Conservation (phyloP, 2,797 vertebrate genomes). For the Trematomus bernacchii region DNA sequence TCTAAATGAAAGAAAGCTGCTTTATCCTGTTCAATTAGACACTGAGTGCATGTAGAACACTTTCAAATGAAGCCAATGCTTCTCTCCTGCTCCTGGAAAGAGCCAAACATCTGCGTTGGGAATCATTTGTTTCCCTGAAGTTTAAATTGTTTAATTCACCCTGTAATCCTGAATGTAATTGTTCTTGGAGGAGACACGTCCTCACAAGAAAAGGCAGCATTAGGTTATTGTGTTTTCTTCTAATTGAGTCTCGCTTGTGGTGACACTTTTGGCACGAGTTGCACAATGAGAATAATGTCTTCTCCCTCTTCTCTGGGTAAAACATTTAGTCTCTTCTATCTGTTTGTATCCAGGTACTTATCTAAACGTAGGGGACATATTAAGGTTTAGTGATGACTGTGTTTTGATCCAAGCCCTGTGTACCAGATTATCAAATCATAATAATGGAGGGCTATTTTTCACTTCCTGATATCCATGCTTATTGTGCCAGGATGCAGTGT, state of each 20-base stretch:
- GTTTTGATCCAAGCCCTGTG: constrained; percentile 15
- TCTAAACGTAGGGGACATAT: background rate
- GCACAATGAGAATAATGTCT: constrained; percentile 29
- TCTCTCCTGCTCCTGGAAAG: background rate
- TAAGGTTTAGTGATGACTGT: constrained; percentile 14
- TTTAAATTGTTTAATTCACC: constrained; percentile 26
- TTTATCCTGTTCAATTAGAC: background rate
- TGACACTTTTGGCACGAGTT: constrained; percentile 45
- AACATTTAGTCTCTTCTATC: background rate
- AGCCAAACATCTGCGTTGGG: background rate
- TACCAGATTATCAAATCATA: constrained; percentile 57
- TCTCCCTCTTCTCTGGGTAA: constrained; percentile 10
- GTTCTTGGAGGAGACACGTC: constrained; percentile 35
- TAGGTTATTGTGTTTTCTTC: constrained; percentile 56
- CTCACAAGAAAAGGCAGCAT: constrained; percentile 43
- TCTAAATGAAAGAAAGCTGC: background rate
- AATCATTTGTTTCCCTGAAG: constrained; percentile 29
- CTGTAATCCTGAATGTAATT: constrained; percentile 26
- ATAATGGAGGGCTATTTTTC: constrained; percentile 61
- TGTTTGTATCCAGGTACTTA: background rate
- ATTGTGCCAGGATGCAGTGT: constrained; percentile 53
- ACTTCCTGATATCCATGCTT: constrained; percentile 50
- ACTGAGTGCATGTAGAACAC: background rate
- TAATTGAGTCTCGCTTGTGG: constrained; percentile 37
- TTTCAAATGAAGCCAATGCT: background rate